Conservation (phyloP, 2,797 vertebrate species). For the Argentina silus region DNA sequence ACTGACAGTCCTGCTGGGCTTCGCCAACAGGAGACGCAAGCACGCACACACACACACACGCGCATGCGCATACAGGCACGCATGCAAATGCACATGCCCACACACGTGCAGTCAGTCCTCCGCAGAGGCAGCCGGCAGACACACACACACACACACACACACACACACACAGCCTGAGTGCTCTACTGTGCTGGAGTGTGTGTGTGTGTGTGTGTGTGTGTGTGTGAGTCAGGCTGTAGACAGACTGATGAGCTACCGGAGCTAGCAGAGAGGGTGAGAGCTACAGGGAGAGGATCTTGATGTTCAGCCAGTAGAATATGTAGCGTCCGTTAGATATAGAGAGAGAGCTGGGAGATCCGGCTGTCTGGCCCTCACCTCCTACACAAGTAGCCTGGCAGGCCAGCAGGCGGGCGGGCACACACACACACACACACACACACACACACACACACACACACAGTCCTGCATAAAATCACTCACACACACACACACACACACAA, state of each 20-base stretch:
- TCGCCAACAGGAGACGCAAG: background rate
- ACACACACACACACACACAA: background rate
- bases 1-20: slow-evolving; percentile 68
- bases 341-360: slow-evolving; percentile 10
- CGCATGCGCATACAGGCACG: no score
- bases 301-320: slow-evolving; percentile 69
- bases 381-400: background rate
- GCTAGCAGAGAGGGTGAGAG: slow-evolving; percentile 40
- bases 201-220: no score
- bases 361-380: background rate
- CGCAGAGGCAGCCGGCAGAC: no score
- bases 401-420: no score
- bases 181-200: slow-evolving; percentile 5
- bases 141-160: slow-evolving; percentile 2
- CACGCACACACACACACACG: no score
- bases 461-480: background rate
- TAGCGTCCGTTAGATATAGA: slow-evolving; percentile 32
- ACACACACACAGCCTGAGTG: slow-evolving; percentile 24
- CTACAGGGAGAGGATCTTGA: slow-evolving; percentile 56
- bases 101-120: no score
- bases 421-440: slow-evolving; percentile 6
- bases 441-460: background rate
- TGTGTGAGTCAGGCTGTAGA: slow-evolving; percentile 10
- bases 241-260: slow-evolving; percentile 11
- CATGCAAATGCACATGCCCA: no score